Evolutionary conservation across 2,888 invertebrate genomes (phyloP).

Genomic region (Synanthedon andrenaeformis): DNA sequence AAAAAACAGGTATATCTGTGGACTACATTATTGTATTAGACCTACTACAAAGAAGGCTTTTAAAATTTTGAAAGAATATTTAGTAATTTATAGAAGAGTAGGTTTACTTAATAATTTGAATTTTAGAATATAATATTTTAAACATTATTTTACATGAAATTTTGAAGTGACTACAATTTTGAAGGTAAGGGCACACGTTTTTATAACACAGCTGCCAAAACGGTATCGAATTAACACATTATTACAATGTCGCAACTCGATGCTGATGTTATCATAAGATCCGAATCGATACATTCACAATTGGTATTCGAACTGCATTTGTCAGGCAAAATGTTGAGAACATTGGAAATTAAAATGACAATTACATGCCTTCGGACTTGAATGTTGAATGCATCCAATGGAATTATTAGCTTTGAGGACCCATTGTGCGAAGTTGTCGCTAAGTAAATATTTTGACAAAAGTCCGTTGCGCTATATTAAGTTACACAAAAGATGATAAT

Average conservation of each 20-base stretch:
- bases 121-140: too few species aligned
- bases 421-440: slow-evolving; percentile 39
- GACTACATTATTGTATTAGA: too few species aligned
- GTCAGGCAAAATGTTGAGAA: slow-evolving; percentile 33
- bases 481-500: slow-evolving; percentile 51
- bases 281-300: slow-evolving; percentile 24
- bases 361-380: slow-evolving; percentile 34
- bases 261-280: slow-evolving; percentile 49
- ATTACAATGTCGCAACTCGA: slow-evolving; percentile 35
- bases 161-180: too few species aligned
- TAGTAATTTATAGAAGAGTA: too few species aligned
- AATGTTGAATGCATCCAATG: slow-evolving; percentile 42
- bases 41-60: too few species aligned
- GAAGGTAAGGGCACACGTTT: neutral
- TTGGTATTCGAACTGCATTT: slow-evolving; percentile 26
- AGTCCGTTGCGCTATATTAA: slow-evolving; percentile 58
- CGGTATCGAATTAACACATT: slow-evolving; percentile 20
- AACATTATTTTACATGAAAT: too few species aligned
- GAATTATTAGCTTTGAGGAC: slow-evolving; percentile 56
- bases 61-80: too few species aligned
- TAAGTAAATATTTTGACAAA: slow-evolving; percentile 69
- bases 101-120: too few species aligned
- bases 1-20: too few species aligned
- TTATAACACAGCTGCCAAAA: slow-evolving; percentile 11
- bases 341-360: slow-evolving; percentile 55